Evolutionary conservation across 2,797 vertebrate species (phyloP).

Genomic region (Danio jaintianensis): DNA sequence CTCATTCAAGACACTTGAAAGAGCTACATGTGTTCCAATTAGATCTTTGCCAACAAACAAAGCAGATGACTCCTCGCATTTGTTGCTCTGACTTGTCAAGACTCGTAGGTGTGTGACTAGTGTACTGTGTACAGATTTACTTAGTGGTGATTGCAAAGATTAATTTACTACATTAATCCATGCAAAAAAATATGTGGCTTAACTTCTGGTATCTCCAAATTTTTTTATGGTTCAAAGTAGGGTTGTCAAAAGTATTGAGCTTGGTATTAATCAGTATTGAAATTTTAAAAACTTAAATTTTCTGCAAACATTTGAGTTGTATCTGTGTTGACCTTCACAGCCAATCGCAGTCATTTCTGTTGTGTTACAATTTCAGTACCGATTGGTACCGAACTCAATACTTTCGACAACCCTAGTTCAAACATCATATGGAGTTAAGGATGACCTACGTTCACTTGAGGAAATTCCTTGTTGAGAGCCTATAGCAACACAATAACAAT

Average conservation of each 20-base stretch:
- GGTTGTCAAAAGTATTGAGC: too few species aligned
- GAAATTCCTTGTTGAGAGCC: not conserved
- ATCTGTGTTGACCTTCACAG: too few species aligned
- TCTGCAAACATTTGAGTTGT: too few species aligned
- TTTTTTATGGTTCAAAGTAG: not conserved
- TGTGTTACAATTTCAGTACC: too few species aligned
- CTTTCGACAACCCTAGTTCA: too few species aligned
- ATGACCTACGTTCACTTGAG: not conserved
- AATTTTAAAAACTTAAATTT: too few species aligned
- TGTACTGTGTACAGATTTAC: not conserved
- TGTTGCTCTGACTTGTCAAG: constrained; percentile 19
- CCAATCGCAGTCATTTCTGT: too few species aligned
- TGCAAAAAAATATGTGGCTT: too few species aligned
- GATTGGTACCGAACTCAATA: too few species aligned
- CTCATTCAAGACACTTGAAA: constrained; percentile 41
- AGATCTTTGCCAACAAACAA: constrained; percentile 54
- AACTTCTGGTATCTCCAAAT: not conserved
- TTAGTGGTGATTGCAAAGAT: not conserved
- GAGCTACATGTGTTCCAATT: constrained; percentile 64
- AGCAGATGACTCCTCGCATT: constrained; percentile 54
- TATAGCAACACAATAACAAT: not conserved
- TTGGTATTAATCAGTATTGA: too few species aligned
- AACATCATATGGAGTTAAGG: too few species aligned
- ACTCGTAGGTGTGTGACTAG: constrained; percentile 15
- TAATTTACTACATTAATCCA: not conserved